Conservation (phyloP, 2,888 invertebrate species). For the Drosophila pseudotakahashii region DNA sequence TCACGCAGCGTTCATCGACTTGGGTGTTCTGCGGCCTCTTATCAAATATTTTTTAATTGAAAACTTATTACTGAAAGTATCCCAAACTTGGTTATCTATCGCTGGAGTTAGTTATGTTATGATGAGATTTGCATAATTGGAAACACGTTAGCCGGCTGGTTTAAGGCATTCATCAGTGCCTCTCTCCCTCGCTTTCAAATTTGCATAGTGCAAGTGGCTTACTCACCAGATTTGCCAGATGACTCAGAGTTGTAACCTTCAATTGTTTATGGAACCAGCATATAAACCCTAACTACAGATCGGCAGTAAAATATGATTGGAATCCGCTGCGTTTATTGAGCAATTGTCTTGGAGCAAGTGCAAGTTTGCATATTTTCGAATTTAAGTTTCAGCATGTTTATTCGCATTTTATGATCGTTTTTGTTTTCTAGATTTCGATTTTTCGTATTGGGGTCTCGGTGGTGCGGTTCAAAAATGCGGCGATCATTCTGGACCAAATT, state of each 20-base stretch:
- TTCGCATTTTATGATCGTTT: slow-evolving; percentile 51
- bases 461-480: slow-evolving; percentile 38
- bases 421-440: slow-evolving; percentile 27
- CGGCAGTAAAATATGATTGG: slow-evolving; percentile 16
- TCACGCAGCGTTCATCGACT: slow-evolving; percentile 45
- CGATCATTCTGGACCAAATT: slow-evolving; percentile 55
- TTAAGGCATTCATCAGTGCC: slow-evolving; percentile 45
- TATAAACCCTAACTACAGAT: slow-evolving; percentile 5
- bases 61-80: slow-evolving; percentile 50
- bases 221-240: slow-evolving; percentile 45
- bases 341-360: slow-evolving; percentile 54
- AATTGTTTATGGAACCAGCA: neutral
- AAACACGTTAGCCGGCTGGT: slow-evolving; percentile 44
- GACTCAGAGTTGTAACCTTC: slow-evolving; percentile 59
- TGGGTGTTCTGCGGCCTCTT: slow-evolving; percentile 44
- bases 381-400: slow-evolving; percentile 60
- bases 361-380: slow-evolving; percentile 69
- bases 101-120: slow-evolving; percentile 30
- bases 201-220: slow-evolving; percentile 50
- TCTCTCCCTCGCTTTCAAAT: slow-evolving; percentile 12
- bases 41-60: slow-evolving; percentile 65
- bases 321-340: slow-evolving; percentile 1
- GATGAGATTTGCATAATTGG: slow-evolving; percentile 45
- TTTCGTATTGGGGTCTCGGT: slow-evolving; percentile 19
- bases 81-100: slow-evolving; percentile 36